Conservation (phyloP, 2,113 vertebrate genomes). For the Apodemus speciosus region DNA sequence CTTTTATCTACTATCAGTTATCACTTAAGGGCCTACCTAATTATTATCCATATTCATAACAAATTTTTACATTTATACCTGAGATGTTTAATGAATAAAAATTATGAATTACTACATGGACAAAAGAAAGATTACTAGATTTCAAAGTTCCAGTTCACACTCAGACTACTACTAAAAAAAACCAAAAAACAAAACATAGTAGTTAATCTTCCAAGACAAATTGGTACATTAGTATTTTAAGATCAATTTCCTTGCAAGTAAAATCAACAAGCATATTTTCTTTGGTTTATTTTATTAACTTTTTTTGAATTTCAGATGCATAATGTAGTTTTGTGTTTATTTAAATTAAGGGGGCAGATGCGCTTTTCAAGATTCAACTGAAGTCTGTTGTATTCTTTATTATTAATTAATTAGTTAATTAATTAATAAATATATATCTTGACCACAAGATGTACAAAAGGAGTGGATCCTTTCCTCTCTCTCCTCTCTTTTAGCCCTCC, state of each 20-base stretch:
- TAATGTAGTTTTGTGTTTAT: neutral
- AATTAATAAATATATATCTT: neutral
- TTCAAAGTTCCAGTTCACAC: accelerated
- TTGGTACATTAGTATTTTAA: neutral
- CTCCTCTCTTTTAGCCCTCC: neutral
- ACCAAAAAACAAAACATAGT: neutral
- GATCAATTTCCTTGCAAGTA: neutral
- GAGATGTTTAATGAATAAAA: neutral
- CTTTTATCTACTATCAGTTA: neutral
- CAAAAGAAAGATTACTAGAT: neutral
- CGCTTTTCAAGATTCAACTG: neutral
- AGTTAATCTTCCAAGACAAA: neutral
- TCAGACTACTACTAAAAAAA: neutral
- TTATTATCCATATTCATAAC: neutral
- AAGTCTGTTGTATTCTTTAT: neutral
- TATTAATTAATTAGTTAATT: neutral
- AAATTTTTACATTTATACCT: neutral
- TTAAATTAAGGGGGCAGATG: neutral
- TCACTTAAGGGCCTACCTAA: too few species aligned
- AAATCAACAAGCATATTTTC: neutral
- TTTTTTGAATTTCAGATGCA: neutral
- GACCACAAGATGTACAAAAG: neutral
- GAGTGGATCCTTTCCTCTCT: neutral
- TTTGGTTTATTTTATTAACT: neutral
- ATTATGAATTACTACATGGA: neutral